These are phyloP conservation scores for Pagrus major DNA, from an alignment of 2,113 vertebrate genomes.

Conservation along the genomic window DNA sequence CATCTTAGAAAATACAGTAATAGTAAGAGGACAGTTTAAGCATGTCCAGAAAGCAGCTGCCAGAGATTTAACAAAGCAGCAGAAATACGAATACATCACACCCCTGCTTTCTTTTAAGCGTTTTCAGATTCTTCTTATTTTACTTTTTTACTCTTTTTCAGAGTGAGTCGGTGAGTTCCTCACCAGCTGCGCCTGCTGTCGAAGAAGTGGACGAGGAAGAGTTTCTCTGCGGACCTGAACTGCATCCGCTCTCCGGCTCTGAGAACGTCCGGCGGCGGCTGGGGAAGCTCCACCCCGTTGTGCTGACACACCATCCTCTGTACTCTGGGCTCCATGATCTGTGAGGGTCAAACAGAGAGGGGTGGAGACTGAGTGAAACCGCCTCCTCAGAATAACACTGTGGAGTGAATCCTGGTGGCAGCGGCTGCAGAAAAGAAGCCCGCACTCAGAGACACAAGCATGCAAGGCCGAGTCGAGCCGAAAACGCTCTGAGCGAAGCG, in stretches of 20 bases:
- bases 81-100: no score
- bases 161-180: slow-evolving; percentile 51
- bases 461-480: slow-evolving; percentile 43
- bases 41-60: no score
- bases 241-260: slow-evolving; percentile 96
- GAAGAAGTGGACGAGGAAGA: slow-evolving; percentile 95
- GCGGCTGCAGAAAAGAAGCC: slow-evolving; percentile 25
- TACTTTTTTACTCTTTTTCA: not conserved
- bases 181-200: slow-evolving; percentile 98
- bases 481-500: slow-evolving; percentile 34
- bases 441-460: slow-evolving; percentile 47
- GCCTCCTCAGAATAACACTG: no score
- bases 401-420: not conserved
- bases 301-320: slow-evolving; percentile 87
- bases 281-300: slow-evolving; percentile 91
- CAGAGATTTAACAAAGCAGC: no score
- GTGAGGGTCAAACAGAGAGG: slow-evolving; percentile 9
- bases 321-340: slow-evolving; percentile 95
- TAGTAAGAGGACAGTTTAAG: not conserved
- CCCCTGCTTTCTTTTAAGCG: not conserved
- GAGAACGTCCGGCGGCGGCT: slow-evolving; percentile 91
- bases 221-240: slow-evolving; percentile 95
- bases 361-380: slow-evolving; percentile 1
- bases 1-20: not conserved
- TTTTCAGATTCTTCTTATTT: no score